Evolutionary conservation across 2,888 invertebrate genomes (phyloP).

Genomic region (Portevinia maculata): DNA sequence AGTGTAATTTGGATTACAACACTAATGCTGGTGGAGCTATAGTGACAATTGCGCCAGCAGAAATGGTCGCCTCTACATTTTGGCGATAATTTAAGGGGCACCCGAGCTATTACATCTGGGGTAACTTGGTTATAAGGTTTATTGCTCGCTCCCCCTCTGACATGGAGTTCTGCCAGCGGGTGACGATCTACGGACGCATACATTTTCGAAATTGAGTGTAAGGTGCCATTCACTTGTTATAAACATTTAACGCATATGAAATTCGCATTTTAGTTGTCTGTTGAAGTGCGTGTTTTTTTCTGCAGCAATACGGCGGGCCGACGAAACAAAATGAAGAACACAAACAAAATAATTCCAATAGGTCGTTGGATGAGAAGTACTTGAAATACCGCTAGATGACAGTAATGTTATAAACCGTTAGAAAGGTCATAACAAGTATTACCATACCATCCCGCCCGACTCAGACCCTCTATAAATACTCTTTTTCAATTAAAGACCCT

Average conservation of each 20-base stretch:
- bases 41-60: conserved; percentile 64
- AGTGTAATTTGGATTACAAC: conserved; percentile 47
- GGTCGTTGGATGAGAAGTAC: no score
- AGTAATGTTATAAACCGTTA: no score
- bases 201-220: conserved; percentile 38
- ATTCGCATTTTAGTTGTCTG: conserved; percentile 48
- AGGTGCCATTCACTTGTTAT: conserved; percentile 5
- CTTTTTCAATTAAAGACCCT: no score
- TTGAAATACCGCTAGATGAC: no score
- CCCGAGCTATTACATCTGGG: conserved; percentile 61
- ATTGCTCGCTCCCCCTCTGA: not conserved
- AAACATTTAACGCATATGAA: conserved; percentile 28
- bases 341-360: conserved; percentile 53
- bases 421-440: no score
- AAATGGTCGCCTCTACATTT: conserved; percentile 62
- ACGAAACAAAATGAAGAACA: conserved; percentile 45
- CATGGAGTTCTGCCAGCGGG: conserved; percentile 1
- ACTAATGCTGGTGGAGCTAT: conserved; percentile 21
- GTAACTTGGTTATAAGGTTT: conserved; percentile 48
- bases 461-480: no score
- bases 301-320: conserved; percentile 28
- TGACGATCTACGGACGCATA: conserved; percentile 33
- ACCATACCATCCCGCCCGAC: no score
- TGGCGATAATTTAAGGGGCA: conserved; percentile 68
- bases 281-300: conserved; percentile 19